phyloP scores from a whole-genome alignment of 2,888 invertebrate genomes.

The Oegoconia quadripuncta region DNA sequence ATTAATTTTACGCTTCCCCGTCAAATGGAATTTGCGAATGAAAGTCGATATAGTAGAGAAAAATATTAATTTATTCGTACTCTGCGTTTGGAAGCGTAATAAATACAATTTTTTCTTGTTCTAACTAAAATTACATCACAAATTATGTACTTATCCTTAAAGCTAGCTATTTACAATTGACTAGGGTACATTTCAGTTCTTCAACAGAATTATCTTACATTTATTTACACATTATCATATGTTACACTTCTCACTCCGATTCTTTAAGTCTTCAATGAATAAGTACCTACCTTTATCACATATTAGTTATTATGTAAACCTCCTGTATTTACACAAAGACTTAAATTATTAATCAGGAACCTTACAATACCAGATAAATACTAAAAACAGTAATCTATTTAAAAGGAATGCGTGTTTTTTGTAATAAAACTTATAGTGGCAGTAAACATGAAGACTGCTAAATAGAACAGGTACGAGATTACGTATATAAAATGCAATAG shows the following conservation, averaged over 20 bases:
- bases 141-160: slow-evolving; percentile 65
- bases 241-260: slow-evolving; percentile 39
- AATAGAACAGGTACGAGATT: slow-evolving; percentile 19
- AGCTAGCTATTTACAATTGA: slow-evolving; percentile 74
- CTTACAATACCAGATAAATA: slow-evolving; percentile 44
- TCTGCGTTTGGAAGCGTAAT: slow-evolving; percentile 78
- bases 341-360: slow-evolving; percentile 53
- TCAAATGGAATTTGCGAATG: slow-evolving; percentile 23
- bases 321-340: slow-evolving; percentile 39
- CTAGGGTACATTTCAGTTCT: slow-evolving; percentile 79
- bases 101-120: slow-evolving; percentile 72
- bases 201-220: slow-evolving; percentile 51
- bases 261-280: slow-evolving; percentile 47
- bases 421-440: slow-evolving; percentile 17
- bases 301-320: slow-evolving; percentile 37
- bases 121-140: slow-evolving; percentile 77
- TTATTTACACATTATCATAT: slow-evolving; percentile 36
- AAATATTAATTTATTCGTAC: slow-evolving; percentile 75
- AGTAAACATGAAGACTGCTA: slow-evolving; percentile 6
- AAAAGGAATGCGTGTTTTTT: slow-evolving; percentile 51
- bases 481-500: slow-evolving; percentile 18
- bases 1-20: background rate
- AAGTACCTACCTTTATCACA: slow-evolving; percentile 75
- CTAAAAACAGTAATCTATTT: slow-evolving; percentile 17
- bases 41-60: slow-evolving; percentile 65